These are phyloP conservation scores for Murina feae DNA, from an alignment of 2,113 vertebrate species.

Conservation along the genomic window DNA sequence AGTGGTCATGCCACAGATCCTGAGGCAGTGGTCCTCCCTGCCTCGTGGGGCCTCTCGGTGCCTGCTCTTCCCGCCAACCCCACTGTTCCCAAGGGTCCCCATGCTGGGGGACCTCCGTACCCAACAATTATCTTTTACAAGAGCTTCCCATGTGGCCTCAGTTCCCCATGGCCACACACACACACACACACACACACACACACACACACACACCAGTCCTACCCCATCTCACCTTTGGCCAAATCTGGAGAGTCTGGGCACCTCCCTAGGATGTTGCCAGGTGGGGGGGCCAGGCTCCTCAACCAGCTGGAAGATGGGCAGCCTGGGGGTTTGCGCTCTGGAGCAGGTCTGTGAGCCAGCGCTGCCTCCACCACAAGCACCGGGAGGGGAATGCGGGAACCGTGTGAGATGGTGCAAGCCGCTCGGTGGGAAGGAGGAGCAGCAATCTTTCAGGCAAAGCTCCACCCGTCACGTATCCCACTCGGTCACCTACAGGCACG, in stretches of 20 bases:
- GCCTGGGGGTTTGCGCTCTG: background rate
- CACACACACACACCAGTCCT: background rate
- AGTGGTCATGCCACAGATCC: background rate
- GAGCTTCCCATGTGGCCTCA: no score
- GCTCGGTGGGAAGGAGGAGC: background rate
- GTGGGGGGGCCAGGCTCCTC: background rate
- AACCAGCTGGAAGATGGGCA: accelerated
- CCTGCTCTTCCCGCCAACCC: background rate
- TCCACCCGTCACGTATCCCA: accelerated
- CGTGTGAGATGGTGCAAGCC: background rate
- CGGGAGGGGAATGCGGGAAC: accelerated
- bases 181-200: no score
- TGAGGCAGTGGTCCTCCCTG: background rate
- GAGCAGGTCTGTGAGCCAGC: no score
- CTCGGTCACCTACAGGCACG: accelerated
- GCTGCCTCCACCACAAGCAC: accelerated
- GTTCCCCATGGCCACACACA: background rate
- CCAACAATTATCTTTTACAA: background rate
- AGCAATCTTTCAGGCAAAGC: background rate
- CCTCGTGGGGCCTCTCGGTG: no score
- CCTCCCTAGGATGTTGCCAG: background rate
- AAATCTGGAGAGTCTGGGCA: background rate
- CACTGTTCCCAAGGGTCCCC: background rate
- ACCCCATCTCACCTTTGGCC: background rate
- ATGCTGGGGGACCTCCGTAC: background rate